Evolutionary conservation across 2,888 invertebrate species (phyloP).

Genomic region (Adela reaumurella): DNA sequence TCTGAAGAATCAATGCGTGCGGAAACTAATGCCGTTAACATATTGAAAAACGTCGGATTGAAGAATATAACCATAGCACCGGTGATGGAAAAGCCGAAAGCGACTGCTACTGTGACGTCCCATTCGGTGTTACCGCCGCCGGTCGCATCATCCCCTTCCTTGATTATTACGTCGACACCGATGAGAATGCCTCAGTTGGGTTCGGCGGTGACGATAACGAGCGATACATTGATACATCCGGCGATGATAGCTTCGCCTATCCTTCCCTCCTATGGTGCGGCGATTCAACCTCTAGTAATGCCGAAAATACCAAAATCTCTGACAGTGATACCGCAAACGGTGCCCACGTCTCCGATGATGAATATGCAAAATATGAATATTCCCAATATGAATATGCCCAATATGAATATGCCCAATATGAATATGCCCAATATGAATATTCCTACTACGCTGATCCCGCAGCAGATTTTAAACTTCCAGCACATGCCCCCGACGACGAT

Average conservation of each 20-base stretch:
- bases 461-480: slow-evolving; percentile 15
- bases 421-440: too few relatives aligned
- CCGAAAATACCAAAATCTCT: slow-evolving; percentile 79
- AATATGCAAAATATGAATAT: neutral
- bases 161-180: slow-evolving; percentile 27
- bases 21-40: slow-evolving; percentile 31
- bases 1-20: slow-evolving; percentile 1
- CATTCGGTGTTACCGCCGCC: slow-evolving; percentile 20
- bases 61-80: slow-evolving; percentile 51
- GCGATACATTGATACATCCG: slow-evolving; percentile 24
- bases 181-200: slow-evolving; percentile 32
- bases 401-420: too few relatives aligned
- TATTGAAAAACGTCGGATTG: slow-evolving; percentile 44
- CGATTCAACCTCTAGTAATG: slow-evolving; percentile 49
- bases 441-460: slow-evolving; percentile 3
- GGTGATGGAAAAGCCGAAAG: slow-evolving; percentile 26
- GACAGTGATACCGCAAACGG: slow-evolving; percentile 71
- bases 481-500: slow-evolving; percentile 8
- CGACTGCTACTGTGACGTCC: slow-evolving; percentile 37
- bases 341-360: slow-evolving; percentile 7
- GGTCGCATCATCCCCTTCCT: slow-evolving; percentile 24
- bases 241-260: slow-evolving; percentile 23
- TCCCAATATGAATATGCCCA: too few relatives aligned
- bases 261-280: slow-evolving; percentile 21
- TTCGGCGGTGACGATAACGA: slow-evolving; percentile 31